Evolutionary conservation across 2,113 vertebrate genomes (phyloP), one percentile per base, ranked within the genome.

Genomic region (Ifrita kowaldi): DNA sequence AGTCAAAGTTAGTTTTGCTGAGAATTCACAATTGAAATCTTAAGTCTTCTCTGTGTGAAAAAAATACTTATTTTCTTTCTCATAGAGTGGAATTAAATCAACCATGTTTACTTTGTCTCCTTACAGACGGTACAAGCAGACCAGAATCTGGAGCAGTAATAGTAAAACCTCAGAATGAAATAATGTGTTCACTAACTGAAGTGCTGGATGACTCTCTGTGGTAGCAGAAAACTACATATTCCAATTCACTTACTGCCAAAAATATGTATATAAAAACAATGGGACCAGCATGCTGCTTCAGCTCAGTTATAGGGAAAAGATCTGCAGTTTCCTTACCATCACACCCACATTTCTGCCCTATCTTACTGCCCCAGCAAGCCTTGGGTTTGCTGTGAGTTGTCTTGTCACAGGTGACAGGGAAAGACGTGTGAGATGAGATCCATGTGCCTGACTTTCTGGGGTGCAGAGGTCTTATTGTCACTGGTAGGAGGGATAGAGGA

Each of bases 201-300:
- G 68, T 70, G 32, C 85, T 86, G 83, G 64, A 96, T 92, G 90
- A 84, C 55, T 96, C 95, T 97, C 95, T 53, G 60, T 42, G 79
- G 95, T 90, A 88, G 93, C 63, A 95, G 93, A 94, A 96, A 96
- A 86, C 83, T 30, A 92, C 90, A 90, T 80, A 95, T 73, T 96
- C 93, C 55, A 7, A 76, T 93, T 95, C 87, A 59, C 55, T 91
- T 76, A 42, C 80, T 92, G 89, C 89, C 97, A 97, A 93, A 96
- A 94, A 90, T 68, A 70, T 32, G 57, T 80, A 73, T 80, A 91
- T 93, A 94, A 97, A 97, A 89, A 85, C 91, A 90, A 92, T 84
- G 77, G 42, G 73, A 97, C 57, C 60, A 60, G 49, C 71, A 75
- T 50, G 64, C 60, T 90, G 68, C 69, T 95, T 78, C 85, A 94